Percentiles rank a stretch among this genome's conserved stretches.
Evolutionary conservation across 53 echinoderm and acorn worm species (phyloP).

Genomic region (Crossaster papposus): DNA sequence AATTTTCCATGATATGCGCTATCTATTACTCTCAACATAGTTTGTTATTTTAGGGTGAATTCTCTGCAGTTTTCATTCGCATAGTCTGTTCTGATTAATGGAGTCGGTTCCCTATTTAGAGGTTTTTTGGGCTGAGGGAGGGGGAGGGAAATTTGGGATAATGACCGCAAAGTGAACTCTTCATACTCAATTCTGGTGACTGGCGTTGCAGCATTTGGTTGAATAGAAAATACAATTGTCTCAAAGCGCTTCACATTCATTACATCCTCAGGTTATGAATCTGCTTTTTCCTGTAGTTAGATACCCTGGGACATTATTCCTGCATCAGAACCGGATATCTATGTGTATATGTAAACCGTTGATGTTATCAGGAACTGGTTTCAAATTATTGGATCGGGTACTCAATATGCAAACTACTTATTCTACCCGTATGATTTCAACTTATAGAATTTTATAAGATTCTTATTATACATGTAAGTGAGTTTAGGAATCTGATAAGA

Average conservation of each 20-base stretch:
- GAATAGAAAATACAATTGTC: neutral
- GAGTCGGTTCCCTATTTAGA: neutral
- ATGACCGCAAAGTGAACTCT: neutral
- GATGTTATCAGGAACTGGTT: too few relatives aligned
- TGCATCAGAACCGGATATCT: neutral
- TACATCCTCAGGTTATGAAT: too few relatives aligned
- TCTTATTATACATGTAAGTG: too few relatives aligned
- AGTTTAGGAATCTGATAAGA: too few relatives aligned
- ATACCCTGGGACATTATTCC: too few relatives aligned
- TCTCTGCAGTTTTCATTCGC: neutral
- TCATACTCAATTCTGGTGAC: neutral
- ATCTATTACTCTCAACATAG: neutral
- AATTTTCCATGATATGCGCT: neutral
- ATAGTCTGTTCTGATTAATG: neutral
- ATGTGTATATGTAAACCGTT: neutral
- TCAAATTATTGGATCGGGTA: too few relatives aligned
- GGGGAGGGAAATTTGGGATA: neutral
- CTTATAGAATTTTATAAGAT: too few relatives aligned
- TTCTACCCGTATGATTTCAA: too few relatives aligned
- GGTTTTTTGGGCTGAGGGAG: neutral
- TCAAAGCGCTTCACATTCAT: too few relatives aligned
- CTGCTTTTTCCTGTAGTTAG: too few relatives aligned
- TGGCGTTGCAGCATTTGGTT: neutral
- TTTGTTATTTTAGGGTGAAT: slow-evolving; percentile 10
- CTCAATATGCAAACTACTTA: too few relatives aligned